Evolutionary conservation across 2,113 vertebrate genomes (phyloP), one percentile per base, ranked within the genome.

Genomic region (Polypterus senegalus): DNA sequence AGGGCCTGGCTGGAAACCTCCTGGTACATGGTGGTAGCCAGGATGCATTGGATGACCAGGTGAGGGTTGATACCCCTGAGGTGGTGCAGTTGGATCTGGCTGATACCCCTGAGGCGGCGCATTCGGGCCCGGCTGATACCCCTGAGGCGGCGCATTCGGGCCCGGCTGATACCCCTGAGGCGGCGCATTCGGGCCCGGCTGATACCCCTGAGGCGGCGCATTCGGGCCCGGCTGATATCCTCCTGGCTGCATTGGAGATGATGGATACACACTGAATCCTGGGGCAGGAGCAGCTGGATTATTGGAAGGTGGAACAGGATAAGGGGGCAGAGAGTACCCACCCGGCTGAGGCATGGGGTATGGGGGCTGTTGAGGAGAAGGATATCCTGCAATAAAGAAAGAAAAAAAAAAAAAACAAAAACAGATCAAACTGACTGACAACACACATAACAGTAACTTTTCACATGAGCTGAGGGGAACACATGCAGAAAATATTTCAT

Each of bases 191-290:
- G 45, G 9, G 8, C 6, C 8, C 47, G 11, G 44, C 48, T n/a
- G 47, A 7, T 44, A 48, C 9, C 3, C 1, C 27, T 5, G 47
- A 8, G 59, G 7, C 3, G 2, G 43, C 11, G 3, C 9, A 27
- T 27, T 27, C 27, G 53, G 55, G 58, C 7, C 63, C 7, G 61
- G 65, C 60, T 70, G 69, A 69, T 83, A 86, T 54, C 65, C 69
- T 71, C 44, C n/a, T 9, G 47, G 9, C 58, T 11, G 7, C 2
- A 49, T 1, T 3, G 27, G 27, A 27, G 27, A 27, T 27, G 27
- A 27, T 7, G 74, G 74, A 59, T 69, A 77, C 49, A 86, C 64
- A 45, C 81, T 75, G 63, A 91, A 89, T 51, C 85, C 86, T 0
- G 60, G 65, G 48, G 82, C 75, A 0, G 87, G 79, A 0, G 80